These are phyloP conservation scores for Nettapus auritus DNA, from an alignment of 2,113 vertebrate genomes.

Conservation along the genomic window DNA sequence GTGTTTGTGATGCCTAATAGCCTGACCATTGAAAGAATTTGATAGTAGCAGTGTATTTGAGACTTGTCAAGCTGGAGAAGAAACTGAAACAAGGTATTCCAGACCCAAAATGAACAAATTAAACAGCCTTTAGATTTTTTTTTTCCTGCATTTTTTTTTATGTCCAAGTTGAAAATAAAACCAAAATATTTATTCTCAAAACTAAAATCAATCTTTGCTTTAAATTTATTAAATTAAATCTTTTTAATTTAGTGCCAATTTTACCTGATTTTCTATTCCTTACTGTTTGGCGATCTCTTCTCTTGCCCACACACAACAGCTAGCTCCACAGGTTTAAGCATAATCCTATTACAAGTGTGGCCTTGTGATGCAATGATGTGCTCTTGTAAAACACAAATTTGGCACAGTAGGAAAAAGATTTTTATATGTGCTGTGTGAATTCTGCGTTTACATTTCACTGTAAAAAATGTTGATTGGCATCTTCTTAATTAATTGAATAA, in stretches of 20 bases:
- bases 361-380: background rate
- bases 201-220: rapidly evolving
- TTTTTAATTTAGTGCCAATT: background rate
- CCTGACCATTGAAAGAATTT: background rate
- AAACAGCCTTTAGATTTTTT: background rate
- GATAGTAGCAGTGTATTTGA: background rate
- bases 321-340: background rate
- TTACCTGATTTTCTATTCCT: background rate
- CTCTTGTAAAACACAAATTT: background rate
- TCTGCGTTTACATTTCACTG: background rate
- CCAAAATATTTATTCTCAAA: background rate
- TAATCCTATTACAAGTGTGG: background rate
- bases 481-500: no score
- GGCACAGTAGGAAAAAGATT: background rate
- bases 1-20: background rate
- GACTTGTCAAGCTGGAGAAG: background rate
- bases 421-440: background rate
- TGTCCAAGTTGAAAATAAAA: background rate
- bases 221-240: background rate
- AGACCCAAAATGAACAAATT: background rate
- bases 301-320: background rate
- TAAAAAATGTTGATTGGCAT: background rate
- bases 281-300: background rate
- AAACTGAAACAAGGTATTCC: background rate
- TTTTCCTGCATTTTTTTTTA: background rate